Percentiles rank a stretch among this genome's conserved stretches.
Evolutionary conservation across 2,888 invertebrate species (phyloP).

Genomic region (Cyrtodaria siliqua): DNA sequence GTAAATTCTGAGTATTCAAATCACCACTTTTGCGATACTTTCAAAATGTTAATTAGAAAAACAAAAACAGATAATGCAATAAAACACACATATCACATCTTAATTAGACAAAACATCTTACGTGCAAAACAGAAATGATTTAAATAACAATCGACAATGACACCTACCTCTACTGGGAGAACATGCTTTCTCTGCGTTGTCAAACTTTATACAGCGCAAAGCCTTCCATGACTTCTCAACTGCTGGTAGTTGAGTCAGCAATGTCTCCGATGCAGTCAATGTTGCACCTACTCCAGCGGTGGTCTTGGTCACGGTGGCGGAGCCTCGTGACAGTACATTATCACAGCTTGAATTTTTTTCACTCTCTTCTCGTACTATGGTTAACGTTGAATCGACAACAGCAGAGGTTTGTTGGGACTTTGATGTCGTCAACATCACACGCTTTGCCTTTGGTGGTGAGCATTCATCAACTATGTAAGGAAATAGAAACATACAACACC

Average conservation of each 20-base stretch:
- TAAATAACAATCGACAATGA: too few relatives aligned
- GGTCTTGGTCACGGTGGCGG: not conserved
- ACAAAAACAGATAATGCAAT: too few relatives aligned
- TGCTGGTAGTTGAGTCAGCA: not conserved
- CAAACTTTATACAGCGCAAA: slow-evolving; percentile 44
- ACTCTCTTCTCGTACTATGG: not conserved
- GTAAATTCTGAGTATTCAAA: too few relatives aligned
- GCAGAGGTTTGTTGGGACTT: slow-evolving; percentile 6
- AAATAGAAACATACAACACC: too few relatives aligned
- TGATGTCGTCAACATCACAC: slow-evolving; percentile 23
- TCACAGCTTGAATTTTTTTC: not conserved
- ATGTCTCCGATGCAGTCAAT: not conserved
- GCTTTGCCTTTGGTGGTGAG: slow-evolving; percentile 53
- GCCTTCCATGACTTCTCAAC: slow-evolving; percentile 26
- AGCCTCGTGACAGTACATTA: not conserved
- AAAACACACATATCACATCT: too few relatives aligned
- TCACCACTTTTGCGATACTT: too few relatives aligned
- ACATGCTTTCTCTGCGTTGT: slow-evolving; percentile 33
- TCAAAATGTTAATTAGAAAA: too few relatives aligned
- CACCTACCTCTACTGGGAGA: too few relatives aligned
- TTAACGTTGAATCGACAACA: slow-evolving; percentile 5
- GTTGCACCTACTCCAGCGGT: too few relatives aligned
- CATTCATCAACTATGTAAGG: slow-evolving; percentile 49
- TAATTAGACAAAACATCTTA: too few relatives aligned
- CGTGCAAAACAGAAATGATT: too few relatives aligned